These are phyloP conservation scores for Xestoiulus laeticollis DNA, from an alignment of 2,888 invertebrate genomes.

Conservation along the genomic window DNA sequence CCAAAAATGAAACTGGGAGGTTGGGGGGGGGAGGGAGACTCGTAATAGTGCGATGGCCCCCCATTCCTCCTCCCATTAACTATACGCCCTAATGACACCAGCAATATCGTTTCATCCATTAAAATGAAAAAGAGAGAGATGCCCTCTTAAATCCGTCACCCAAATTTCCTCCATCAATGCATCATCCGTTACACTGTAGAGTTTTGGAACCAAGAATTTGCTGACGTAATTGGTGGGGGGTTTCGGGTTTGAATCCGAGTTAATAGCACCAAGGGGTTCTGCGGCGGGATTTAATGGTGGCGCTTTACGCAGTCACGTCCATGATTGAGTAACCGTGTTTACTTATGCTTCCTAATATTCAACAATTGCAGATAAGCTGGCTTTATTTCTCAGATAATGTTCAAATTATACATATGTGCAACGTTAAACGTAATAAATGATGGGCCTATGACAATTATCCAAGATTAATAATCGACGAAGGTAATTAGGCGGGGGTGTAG, in stretches of 20 bases:
- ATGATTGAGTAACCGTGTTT: conserved; percentile 20
- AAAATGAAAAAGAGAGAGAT: conserved; percentile 2
- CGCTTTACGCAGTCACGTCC: conserved; percentile 21
- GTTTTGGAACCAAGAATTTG: conserved; percentile 22
- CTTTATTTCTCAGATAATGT: conserved; percentile 42
- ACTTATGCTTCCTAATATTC: conserved; percentile 20
- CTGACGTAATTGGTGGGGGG: neutral
- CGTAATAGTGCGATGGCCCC: neutral
- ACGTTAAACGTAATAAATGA: conserved; percentile 42
- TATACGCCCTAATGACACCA: conserved; percentile 29
- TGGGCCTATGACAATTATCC: conserved; percentile 4
- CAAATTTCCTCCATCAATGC: conserved; percentile 26
- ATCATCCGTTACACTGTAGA: neutral
- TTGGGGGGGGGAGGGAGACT: neutral
- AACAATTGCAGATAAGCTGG: conserved; percentile 45
- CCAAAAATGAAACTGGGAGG: neutral
- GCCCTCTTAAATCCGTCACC: neutral
- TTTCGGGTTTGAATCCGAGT: neutral
- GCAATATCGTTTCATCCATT: conserved; percentile 43
- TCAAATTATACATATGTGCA: conserved; percentile 36
- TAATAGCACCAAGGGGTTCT: neutral
- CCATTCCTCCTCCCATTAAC: neutral
- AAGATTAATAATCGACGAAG: conserved; percentile 27
- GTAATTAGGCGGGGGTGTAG: conserved; percentile 39
- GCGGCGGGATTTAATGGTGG: neutral